Conservation (phyloP, 2,888 invertebrate genomes). For the Podabrus alpinus region DNA sequence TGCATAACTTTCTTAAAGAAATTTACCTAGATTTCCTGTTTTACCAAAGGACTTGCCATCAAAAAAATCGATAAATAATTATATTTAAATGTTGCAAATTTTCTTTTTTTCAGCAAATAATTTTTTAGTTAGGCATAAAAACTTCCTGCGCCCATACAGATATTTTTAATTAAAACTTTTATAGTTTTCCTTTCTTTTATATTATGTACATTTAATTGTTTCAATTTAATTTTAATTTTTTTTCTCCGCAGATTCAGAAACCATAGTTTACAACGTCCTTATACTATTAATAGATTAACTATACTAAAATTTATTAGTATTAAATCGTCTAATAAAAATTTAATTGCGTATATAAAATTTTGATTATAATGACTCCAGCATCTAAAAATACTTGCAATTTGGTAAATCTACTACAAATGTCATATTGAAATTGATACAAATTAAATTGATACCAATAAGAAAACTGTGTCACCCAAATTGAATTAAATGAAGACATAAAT, state of each 20-base stretch:
- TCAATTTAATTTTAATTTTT: background rate
- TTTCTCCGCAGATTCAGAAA: background rate
- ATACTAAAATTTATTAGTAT: background rate
- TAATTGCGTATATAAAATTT: background rate
- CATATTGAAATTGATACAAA: background rate
- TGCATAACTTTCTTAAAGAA: background rate
- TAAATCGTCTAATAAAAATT: background rate
- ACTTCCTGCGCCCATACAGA: too few relatives aligned
- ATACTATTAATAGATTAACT: background rate
- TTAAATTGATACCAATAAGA: background rate
- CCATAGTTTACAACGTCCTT: background rate
- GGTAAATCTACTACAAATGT: background rate
- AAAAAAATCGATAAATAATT: background rate
- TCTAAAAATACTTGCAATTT: background rate
- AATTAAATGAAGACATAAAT: slow-evolving; percentile 1
- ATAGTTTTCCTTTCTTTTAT: too few relatives aligned
- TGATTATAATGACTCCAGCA: background rate
- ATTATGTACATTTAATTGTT: background rate
- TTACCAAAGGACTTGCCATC: background rate
- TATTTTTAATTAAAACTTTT: too few relatives aligned
- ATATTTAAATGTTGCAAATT: background rate
- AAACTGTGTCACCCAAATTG: background rate
- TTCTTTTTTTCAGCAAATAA: too few relatives aligned
- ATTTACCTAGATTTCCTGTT: background rate
- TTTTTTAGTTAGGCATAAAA: too few relatives aligned